Conservation (phyloP, 1,140 invertebrate species). For the Drosophila pachea region DNA sequence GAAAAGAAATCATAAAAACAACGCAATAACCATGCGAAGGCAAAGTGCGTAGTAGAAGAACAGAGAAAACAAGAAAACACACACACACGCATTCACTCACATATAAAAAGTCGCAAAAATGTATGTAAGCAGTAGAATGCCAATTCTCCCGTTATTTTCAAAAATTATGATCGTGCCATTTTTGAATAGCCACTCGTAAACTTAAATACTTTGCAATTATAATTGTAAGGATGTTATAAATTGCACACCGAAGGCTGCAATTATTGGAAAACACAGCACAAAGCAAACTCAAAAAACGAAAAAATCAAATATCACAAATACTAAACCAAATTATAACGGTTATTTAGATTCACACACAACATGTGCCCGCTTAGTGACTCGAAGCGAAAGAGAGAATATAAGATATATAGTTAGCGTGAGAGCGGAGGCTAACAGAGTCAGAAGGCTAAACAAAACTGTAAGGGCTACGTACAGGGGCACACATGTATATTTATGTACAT, state of each 20-base stretch:
- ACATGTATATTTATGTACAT: not conserved
- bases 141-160: slow-evolving; percentile 3
- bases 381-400: slow-evolving; percentile 3
- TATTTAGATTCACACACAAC: slow-evolving; percentile 11
- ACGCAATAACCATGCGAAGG: slow-evolving; percentile 64
- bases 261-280: slow-evolving; percentile 1
- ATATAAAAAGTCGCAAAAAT: slow-evolving; percentile 2
- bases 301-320: slow-evolving; percentile 8
- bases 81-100: not conserved
- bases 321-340: slow-evolving; percentile 27
- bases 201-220: not conserved
- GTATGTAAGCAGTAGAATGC: slow-evolving; percentile 4
- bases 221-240: not conserved
- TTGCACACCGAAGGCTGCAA: slow-evolving; percentile 2
- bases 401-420: slow-evolving; percentile 8
- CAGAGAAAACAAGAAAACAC: slow-evolving; percentile 18
- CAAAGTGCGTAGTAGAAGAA: slow-evolving; percentile 67
- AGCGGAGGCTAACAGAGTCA: slow-evolving; percentile 22
- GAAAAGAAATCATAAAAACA: slow-evolving; percentile 55
- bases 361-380: slow-evolving; percentile 1
- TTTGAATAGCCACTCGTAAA: too few relatives aligned
- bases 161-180: not conserved
- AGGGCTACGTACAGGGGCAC: slow-evolving; percentile 19
- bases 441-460: slow-evolving; percentile 41
- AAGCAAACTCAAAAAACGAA: not conserved